Base-by-base conservation (phyloP, 2,113 vertebrate species). In the Rhinichthys klamathensis region DNA sequence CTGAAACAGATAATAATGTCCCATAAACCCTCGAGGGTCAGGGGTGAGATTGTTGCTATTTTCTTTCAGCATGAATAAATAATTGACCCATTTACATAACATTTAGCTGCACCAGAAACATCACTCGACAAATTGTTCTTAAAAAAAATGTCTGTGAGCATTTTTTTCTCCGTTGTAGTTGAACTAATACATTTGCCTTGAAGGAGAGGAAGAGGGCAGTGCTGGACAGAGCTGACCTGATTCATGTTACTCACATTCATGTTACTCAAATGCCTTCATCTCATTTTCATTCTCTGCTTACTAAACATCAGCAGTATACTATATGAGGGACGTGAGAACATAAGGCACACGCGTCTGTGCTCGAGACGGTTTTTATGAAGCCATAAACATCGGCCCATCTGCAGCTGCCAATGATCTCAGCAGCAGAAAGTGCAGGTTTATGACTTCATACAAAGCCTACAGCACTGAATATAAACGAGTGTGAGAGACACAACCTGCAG, bases 21-120 rank as follows among this genome's bases (percentile, higher is more conserved):
- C 32, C 21, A 76, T 82, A 82, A 84, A 77, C 75, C 72, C 63
- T 56, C 38, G 51, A 63, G 38, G 60, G 84, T 88, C 84, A 84
- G 58, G 65, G 88, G 86, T 88, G 81, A 88, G 70, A 81, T 74
- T 10, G 16, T 35, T 74, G 73, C 82, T 84, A 88, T 88, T 89
- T 89, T 88, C 77, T 82, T 83, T 56, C 72, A 38, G 74, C 81
- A 86, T 88, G 84, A 86, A 86, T 88, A 88, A 89, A 86, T 89
- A 81, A 89, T 89, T 88, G 86, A 73, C 88, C 84, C 82, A 89
- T 88, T 89, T 89, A 86, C 88, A 89, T 87, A 60, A 78, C 51
- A 86, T 89, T 87, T 74, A 86, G 81, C 81, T 84, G 88, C 60
- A 82, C 88, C 65, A 84, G 84, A 89, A 87, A 89, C 85, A 87